Percentiles rank a stretch among this genome's conserved stretches.
These are phyloP conservation scores for Carcharodon carcharias DNA, from an alignment of 2,797 vertebrate genomes.

Conservation along the genomic window DNA sequence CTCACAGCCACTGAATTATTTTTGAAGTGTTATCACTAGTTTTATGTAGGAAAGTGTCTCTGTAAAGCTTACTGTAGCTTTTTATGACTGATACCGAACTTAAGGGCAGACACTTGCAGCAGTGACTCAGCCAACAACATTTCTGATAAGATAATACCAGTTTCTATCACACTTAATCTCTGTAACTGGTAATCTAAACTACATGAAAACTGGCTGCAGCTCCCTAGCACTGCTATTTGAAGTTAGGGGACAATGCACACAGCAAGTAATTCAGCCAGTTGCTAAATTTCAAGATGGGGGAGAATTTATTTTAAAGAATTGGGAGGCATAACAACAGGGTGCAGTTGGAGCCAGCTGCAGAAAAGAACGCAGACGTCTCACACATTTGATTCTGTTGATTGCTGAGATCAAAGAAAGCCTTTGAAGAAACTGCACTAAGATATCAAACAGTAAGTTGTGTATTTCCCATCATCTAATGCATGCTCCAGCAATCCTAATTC, in stretches of 20 bases:
- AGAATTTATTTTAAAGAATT: neutral
- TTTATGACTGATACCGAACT: neutral
- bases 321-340: neutral
- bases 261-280: neutral
- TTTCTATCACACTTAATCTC: neutral
- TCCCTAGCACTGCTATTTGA: neutral
- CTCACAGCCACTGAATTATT: neutral
- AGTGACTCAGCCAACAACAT: neutral
- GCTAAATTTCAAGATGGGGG: neutral
- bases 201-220: neutral
- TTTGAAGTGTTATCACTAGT: neutral
- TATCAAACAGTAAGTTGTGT: slow-evolving; percentile 26
- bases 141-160: neutral
- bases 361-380: neutral
- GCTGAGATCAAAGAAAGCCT: slow-evolving; percentile 5
- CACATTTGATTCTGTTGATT: neutral
- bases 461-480: neutral
- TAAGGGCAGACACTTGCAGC: neutral
- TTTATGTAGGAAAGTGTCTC: neutral
- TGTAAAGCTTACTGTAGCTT: neutral
- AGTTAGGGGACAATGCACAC: neutral
- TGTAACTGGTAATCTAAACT: neutral
- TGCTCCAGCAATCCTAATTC: neutral
- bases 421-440: neutral
- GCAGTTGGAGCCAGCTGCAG: neutral